Conservation (phyloP, 1,140 invertebrate genomes). For the Octopus bimaculoides region DNA sequence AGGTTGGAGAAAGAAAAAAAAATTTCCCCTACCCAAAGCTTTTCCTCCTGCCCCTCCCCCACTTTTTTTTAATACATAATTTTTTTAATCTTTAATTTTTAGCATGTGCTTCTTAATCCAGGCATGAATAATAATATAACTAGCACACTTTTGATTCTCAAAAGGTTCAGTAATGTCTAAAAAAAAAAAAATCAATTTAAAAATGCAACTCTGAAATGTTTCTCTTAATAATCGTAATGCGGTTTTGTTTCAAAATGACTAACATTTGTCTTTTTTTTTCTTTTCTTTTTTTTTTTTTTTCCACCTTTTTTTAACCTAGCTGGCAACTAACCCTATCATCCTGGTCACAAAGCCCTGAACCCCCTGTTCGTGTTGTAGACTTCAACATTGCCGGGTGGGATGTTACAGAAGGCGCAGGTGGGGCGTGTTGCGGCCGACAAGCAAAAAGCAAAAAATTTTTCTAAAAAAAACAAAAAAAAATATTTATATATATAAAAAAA, state of each 20-base stretch:
- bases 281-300: conserved; percentile 3
- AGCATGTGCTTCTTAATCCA: conserved; percentile 6
- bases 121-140: not conserved
- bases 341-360: not conserved
- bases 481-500: too few relatives aligned
- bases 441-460: too few relatives aligned
- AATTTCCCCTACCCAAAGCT: not conserved
- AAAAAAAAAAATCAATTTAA: not conserved
- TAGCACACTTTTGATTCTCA: conserved; percentile 5
- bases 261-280: conserved; percentile 9
- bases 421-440: not conserved
- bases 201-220: conserved; percentile 3
- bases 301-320: not conserved
- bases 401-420: not conserved
- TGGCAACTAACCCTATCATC: conserved; percentile 9
- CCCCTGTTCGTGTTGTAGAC: conserved; percentile 7
- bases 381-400: conserved; percentile 8
- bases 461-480: too few relatives aligned
- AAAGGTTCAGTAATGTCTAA: not conserved
- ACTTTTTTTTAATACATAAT: not conserved
- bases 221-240: conserved; percentile 2
- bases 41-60: not conserved
- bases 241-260: conserved; percentile 7
- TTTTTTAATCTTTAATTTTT: not conserved
- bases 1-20: not conserved